Base-by-base conservation (phyloP, 2,113 vertebrate species). In the Entosphenus tridentatus region DNA sequence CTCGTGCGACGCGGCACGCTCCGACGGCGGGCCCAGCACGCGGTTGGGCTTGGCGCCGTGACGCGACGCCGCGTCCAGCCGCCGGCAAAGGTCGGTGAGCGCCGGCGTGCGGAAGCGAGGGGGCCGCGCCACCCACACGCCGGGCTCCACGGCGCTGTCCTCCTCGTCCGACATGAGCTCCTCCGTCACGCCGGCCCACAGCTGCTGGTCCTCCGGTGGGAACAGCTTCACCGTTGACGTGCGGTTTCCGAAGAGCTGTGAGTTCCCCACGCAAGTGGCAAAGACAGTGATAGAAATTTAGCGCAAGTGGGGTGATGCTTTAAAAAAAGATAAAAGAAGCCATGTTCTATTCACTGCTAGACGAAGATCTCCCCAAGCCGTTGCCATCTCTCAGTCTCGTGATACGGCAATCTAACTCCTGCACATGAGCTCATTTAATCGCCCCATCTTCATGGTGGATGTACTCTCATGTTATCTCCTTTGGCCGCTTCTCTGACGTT, bases 101-200 rank as follows among this genome's bases (percentile, higher is more conserved):
- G 76, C 75, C 39, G 76, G 70, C 14, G 80, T 75, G 56, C 80
- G 74, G 75, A 82, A 82, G 1, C 78, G 75, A 8, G 80, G 80
- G 2, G 78, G 73, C 4, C 80, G 75, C 12, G 80, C 80, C 11
- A 82, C 79, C 80, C 80, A 82, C 57, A 82, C 79, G 0, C 80
- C 80, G 1, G 80, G 79, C 70, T 81, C 78, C 0, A 75, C 75
- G 10, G 77, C 72, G 71, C 80, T 81, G 76, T 82, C 80, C 72
- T 82, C 80, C 72, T 82, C 80, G 1, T 82, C 80, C 0, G 80
- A 81, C 80, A 82, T 82, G 67, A 82, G 76, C 69, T 82, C 80
- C 55, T 82, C 80, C 0, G 79, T 81, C 18, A 80, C 80, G 2
- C 76, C 76, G 57, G 76, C 78, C 80, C 80, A 82, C 10, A 81